These are phyloP conservation scores for Neopipo cinnamomea DNA, from an alignment of 2,113 vertebrate species.

Conservation along the genomic window DNA sequence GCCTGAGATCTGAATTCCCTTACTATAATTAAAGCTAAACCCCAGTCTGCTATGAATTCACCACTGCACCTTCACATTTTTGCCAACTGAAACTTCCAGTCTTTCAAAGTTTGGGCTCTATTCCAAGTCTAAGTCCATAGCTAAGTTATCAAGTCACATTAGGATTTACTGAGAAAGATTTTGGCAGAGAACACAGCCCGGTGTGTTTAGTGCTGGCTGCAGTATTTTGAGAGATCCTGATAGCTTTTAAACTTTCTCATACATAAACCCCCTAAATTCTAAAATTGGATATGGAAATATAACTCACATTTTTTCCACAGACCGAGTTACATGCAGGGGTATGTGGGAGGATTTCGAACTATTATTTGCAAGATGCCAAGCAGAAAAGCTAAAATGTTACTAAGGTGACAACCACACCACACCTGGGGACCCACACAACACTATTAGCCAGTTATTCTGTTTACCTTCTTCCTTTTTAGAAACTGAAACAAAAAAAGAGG, in stretches of 20 bases:
- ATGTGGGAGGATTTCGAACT: neutral
- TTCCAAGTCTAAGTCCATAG: constrained; percentile 22
- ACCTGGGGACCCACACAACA: neutral
- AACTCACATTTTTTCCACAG: constrained; percentile 14
- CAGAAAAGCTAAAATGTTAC: neutral
- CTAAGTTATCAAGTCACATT: constrained; percentile 52
- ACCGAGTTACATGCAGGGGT: neutral
- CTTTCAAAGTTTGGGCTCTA: constrained; percentile 27
- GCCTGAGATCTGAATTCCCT: neutral
- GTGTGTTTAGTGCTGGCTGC: constrained; percentile 20
- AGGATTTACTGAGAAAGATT: constrained; percentile 51
- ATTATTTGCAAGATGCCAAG: neutral
- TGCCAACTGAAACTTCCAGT: constrained; percentile 32
- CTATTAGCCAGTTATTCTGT: neutral
- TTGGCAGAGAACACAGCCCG: constrained; percentile 9
- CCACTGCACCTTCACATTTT: neutral
- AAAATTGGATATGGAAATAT: constrained; percentile 32
- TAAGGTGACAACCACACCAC: neutral
- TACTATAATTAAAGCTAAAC: neutral
- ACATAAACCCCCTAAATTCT: neutral
- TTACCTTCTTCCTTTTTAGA: neutral
- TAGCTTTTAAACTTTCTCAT: constrained; percentile 43
- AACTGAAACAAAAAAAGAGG: neutral
- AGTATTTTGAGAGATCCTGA: constrained; percentile 34
- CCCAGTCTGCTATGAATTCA: neutral